A percentile compares a stretch with the other conserved stretches of the same genome.
Conservation (phyloP, 2,113 vertebrate species). For the Phodopus roborovskii region DNA sequence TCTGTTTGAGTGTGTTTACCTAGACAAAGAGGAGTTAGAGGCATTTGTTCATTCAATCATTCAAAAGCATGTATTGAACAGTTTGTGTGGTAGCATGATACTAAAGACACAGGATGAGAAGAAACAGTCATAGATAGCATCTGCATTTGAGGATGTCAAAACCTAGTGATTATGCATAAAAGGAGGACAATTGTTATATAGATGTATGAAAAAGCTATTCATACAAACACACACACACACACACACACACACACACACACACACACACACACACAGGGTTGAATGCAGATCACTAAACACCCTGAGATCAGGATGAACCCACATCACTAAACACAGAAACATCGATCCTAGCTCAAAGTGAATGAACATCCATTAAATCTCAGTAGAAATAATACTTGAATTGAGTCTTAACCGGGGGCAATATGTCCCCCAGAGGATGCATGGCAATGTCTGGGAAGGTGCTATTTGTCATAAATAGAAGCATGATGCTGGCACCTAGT, state of each 20-base stretch:
- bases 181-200: not conserved
- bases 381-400: conserved; percentile 7
- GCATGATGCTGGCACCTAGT: not conserved
- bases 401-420: not conserved
- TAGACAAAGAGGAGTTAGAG: not conserved
- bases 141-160: not conserved
- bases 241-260: too few species aligned
- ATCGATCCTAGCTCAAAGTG: not conserved
- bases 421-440: not conserved
- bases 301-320: not conserved
- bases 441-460: not conserved
- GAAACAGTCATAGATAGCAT: conserved; percentile 1
- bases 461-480: not conserved
- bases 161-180: not conserved
- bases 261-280: too few species aligned
- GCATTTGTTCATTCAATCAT: not conserved
- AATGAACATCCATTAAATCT: not conserved
- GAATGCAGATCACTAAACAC: not conserved
- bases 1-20: conserved; percentile 21
- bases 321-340: not conserved
- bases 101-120: not conserved
- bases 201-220: not conserved
- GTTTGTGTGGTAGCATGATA: not conserved
- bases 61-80: not conserved
- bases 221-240: not conserved